phyloP scores from a whole-genome alignment of 1,140 invertebrate species.

The Sipha flava region DNA sequence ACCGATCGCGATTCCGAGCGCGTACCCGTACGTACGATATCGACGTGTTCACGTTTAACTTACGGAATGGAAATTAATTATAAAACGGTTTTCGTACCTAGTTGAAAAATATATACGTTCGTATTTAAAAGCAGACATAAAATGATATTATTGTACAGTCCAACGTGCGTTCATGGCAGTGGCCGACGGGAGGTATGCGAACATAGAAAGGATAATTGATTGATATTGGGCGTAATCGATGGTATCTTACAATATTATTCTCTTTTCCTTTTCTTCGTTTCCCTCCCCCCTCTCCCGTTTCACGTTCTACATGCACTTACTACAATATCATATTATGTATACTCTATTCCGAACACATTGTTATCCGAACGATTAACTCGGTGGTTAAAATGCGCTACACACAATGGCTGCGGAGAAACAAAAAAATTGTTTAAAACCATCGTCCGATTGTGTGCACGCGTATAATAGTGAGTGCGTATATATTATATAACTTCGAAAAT shows the following conservation, averaged over 20 bases:
- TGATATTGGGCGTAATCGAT: conserved; percentile 29
- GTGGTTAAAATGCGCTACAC: not conserved
- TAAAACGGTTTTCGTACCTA: no score
- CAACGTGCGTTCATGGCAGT: not conserved
- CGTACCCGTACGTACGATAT: no score
- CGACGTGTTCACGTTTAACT: no score
- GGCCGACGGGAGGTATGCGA: conserved; percentile 2
- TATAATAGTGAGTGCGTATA: not conserved
- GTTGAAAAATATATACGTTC: not conserved
- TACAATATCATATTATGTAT: not conserved
- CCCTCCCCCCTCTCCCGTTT: no score
- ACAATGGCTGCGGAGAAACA: not conserved
- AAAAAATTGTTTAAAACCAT: conserved; percentile 10
- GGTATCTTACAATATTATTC: conserved; percentile 13
- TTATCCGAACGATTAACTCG: conserved; percentile 17
- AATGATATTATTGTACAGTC: not conserved
- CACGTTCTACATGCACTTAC: no score
- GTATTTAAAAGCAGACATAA: no score
- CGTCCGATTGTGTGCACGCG: not conserved
- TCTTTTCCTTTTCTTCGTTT: not conserved
- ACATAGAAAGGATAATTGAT: conserved; percentile 21
- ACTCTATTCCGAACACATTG: not conserved
- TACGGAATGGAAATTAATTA: no score
- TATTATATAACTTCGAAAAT: not conserved
- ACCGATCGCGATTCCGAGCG: no score